Conservation (phyloP, 2,797 vertebrate genomes). For the Perdix hodgsoniae region DNA sequence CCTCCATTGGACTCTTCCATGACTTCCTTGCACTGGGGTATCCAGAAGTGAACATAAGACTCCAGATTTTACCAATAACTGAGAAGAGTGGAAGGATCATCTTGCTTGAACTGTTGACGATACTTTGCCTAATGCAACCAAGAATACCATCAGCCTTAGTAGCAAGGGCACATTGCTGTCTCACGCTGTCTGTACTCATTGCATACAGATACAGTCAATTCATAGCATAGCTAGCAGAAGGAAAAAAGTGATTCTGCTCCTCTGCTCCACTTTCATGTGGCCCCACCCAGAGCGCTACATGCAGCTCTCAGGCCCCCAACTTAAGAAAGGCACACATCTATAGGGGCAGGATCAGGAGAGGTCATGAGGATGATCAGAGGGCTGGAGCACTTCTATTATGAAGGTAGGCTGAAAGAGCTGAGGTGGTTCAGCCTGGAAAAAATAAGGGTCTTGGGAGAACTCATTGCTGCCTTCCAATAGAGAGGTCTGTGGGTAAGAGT, state of each 20-base stretch:
- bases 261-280: background rate
- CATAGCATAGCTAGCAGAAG: too few relatives aligned
- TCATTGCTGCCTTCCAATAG: background rate
- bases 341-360: background rate
- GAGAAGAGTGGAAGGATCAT: too few relatives aligned
- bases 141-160: too few relatives aligned
- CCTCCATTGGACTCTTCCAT: background rate
- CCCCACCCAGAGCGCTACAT: background rate
- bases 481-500: too few relatives aligned
- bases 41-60: background rate
- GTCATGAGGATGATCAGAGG: background rate
- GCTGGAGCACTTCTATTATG: background rate
- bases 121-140: too few relatives aligned
- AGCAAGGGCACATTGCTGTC: too few relatives aligned
- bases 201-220: too few relatives aligned
- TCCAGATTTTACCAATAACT: background rate
- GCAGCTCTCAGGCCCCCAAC: background rate
- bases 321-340: background rate
- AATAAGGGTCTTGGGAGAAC: background rate
- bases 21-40: background rate
- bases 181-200: too few relatives aligned
- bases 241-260: too few relatives aligned
- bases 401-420: background rate
- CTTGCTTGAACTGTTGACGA: too few relatives aligned
- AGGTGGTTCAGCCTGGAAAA: background rate